Evolutionary conservation across 2,113 vertebrate species (phyloP).

Genomic region (Hydrochoerus hydrochaeris): DNA sequence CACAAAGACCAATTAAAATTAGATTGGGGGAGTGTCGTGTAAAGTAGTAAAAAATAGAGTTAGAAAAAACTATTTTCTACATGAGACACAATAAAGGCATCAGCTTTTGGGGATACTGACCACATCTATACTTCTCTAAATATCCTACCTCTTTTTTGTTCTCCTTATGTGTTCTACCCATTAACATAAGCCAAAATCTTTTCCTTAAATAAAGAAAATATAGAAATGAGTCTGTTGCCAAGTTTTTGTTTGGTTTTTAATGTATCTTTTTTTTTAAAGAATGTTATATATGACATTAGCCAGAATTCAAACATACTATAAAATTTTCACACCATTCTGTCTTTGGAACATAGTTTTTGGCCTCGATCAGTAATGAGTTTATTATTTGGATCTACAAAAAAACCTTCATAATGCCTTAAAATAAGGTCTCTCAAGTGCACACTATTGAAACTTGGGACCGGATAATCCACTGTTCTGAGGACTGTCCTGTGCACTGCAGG

Average conservation of each 20-base stretch:
- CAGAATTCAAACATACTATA: background rate
- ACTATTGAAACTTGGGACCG: background rate
- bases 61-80: background rate
- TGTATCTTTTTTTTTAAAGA: background rate
- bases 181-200: background rate
- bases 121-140: conserved; percentile 29
- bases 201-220: background rate
- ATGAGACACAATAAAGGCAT: background rate
- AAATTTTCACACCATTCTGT: background rate
- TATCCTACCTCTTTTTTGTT: background rate
- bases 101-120: background rate
- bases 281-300: background rate
- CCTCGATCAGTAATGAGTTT: background rate
- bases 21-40: background rate
- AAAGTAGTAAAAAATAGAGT: background rate
- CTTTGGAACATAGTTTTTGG: background rate
- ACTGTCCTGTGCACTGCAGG: background rate
- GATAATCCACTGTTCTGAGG: background rate
- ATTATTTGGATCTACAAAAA: background rate
- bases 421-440: background rate
- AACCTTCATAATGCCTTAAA: background rate
- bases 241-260: conserved; percentile 33
- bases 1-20: background rate
- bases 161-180: background rate
- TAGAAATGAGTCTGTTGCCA: background rate